These are phyloP conservation scores for Ditylenchus dipsaci DNA, from an alignment of 1,140 invertebrate species.

Conservation along the genomic window DNA sequence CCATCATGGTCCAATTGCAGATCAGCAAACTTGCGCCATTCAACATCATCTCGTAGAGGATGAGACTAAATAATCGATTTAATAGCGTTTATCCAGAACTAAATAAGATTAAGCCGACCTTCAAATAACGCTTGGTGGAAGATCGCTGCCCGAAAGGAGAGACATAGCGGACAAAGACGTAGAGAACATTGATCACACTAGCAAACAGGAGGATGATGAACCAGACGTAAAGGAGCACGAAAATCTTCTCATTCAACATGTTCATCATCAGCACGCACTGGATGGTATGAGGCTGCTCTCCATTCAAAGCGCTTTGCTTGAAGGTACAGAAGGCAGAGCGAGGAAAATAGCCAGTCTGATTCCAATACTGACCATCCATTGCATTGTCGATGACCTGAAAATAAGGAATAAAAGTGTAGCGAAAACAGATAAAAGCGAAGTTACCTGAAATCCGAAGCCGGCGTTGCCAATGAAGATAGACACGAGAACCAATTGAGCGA, in stretches of 20 bases:
- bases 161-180: background rate
- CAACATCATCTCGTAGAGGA: background rate
- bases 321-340: constrained; percentile 5
- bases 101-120: background rate
- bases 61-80: background rate
- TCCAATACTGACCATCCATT: background rate
- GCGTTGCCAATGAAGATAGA: background rate
- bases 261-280: constrained; percentile 10
- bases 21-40: background rate
- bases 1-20: constrained; percentile 1
- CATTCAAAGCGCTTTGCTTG: background rate
- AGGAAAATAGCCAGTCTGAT: background rate
- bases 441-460: constrained; percentile 2
- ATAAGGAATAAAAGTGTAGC: background rate
- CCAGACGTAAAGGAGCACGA: constrained; percentile 1
- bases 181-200: constrained; percentile 4
- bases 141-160: background rate
- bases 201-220: background rate
- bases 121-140: background rate
- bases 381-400: background rate
- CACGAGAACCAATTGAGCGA: background rate
- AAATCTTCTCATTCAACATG: constrained; percentile 9
- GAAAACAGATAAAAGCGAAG: background rate
- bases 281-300: background rate
- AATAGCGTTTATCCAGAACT: no score